These are phyloP conservation scores for Thalassarche chlororhynchos DNA, from an alignment of 2,113 vertebrate species.

Conservation along the genomic window DNA sequence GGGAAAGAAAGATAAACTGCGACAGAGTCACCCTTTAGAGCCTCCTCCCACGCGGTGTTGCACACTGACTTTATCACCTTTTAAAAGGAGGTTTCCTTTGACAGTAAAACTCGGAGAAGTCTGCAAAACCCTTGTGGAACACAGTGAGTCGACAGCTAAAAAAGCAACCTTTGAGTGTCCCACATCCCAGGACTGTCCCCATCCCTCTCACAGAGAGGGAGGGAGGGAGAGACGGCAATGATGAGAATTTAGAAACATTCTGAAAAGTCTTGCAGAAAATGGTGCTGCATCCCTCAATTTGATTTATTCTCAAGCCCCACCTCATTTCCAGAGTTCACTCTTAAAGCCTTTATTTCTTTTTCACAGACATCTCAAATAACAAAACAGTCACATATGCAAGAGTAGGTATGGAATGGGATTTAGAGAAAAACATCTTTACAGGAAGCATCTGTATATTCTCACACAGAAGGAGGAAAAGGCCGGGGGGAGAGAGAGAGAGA, in stretches of 20 bases:
- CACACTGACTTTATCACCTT: constrained; percentile 2
- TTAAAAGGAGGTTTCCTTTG: not conserved
- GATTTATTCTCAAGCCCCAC: not conserved
- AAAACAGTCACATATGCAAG: constrained; percentile 69
- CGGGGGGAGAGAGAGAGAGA: not conserved
- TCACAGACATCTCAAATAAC: constrained; percentile 73
- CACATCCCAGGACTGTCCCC: not conserved
- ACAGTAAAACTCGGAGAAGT: constrained; percentile 19
- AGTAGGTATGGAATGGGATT: constrained; percentile 12
- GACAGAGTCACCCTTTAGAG: not conserved
- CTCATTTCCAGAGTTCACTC: constrained; percentile 27
- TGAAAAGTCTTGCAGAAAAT: constrained; percentile 35
- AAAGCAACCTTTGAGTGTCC: not conserved
- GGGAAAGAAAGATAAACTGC: constrained; percentile 2
- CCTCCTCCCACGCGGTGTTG: not conserved
- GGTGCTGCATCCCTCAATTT: not conserved
- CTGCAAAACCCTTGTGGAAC: constrained; percentile 13
- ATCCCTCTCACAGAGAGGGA: not conserved
- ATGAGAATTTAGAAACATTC: not conserved
- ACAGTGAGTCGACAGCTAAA: not conserved
- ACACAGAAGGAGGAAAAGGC: not conserved
- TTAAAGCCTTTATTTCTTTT: constrained; percentile 66
- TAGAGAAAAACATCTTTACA: constrained; percentile 24
- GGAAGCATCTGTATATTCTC: constrained; percentile 42
- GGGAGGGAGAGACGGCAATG: not conserved